Evolutionary conservation across 2,797 vertebrate genomes (phyloP).

Genomic region (Phoeniculus purpureus): DNA sequence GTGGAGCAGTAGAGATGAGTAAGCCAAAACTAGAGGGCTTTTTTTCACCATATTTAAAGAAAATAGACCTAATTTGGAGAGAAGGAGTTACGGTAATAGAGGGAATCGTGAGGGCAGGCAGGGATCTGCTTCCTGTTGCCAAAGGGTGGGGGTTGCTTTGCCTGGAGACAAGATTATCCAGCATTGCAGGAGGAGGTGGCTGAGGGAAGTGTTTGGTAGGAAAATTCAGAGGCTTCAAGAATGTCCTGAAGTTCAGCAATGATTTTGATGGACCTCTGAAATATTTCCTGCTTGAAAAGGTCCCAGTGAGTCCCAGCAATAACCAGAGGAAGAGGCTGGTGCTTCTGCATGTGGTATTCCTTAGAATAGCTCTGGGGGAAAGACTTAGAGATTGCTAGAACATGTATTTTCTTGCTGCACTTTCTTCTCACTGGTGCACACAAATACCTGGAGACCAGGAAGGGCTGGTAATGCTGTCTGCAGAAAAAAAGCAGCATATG

Average conservation of each 20-base stretch:
- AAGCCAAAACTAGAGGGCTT: not conserved
- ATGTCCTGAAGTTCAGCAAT: not conserved
- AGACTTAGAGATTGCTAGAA: not conserved
- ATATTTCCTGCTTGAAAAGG: not conserved
- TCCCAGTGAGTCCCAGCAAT: not conserved
- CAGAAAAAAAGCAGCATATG: not conserved
- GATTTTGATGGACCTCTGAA: not conserved
- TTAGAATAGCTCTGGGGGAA: not conserved
- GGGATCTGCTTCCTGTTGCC: not conserved
- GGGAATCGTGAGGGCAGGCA: not conserved
- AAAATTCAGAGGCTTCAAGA: not conserved
- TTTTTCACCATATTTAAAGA: not conserved
- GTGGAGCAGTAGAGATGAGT: not conserved
- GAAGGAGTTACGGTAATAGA: not conserved
- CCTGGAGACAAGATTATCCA: slow-evolving; percentile 15
- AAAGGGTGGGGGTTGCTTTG: not conserved
- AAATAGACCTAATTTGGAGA: not conserved
- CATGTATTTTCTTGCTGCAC: slow-evolving; percentile 7
- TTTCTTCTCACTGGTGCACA: not conserved
- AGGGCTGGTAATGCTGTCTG: too few relatives aligned
- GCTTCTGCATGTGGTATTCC: fast-evolving
- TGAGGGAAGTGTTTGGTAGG: not conserved
- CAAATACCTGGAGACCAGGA: not conserved
- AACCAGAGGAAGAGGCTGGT: not conserved
- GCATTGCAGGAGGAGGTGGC: not conserved